These are phyloP conservation scores for Meloidogyne floridensis DNA, from an alignment of 1,140 invertebrate species.

Conservation along the genomic window DNA sequence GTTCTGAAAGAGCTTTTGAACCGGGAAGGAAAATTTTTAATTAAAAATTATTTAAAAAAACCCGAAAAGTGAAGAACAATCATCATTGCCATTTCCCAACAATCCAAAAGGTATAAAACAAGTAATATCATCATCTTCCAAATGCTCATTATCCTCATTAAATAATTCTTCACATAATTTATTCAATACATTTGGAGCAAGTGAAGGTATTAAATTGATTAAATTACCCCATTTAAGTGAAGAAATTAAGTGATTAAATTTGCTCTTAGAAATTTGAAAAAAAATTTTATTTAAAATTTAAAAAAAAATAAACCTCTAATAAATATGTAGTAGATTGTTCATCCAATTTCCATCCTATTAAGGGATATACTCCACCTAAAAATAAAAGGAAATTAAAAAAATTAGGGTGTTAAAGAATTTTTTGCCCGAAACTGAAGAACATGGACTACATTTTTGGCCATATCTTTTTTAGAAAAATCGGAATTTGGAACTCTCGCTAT, in stretches of 20 bases:
- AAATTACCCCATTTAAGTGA: not conserved
- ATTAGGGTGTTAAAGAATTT: too few relatives aligned
- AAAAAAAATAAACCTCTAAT: conserved; percentile 71
- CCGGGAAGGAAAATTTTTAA: too few relatives aligned
- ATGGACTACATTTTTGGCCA: too few relatives aligned
- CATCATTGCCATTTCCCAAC: not conserved
- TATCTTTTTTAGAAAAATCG: too few relatives aligned
- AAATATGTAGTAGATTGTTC: conserved; percentile 73
- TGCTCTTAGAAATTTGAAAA: not conserved
- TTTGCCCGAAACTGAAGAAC: too few relatives aligned
- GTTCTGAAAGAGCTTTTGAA: too few relatives aligned
- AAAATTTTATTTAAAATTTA: too few relatives aligned
- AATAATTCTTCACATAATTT: not conserved
- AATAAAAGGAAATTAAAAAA: not conserved
- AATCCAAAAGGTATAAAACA: not conserved
- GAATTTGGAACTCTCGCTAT: accelerated
- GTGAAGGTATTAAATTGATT: not conserved
- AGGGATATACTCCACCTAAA: conserved; percentile 77
- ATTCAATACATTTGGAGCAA: not conserved
- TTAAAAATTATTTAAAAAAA: too few relatives aligned
- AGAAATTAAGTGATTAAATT: conserved; percentile 5
- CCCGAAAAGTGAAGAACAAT: not conserved
- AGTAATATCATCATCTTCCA: not conserved
- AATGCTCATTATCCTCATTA: not conserved
- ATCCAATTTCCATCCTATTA: conserved; percentile 77